Conservation (phyloP, 1,140 invertebrate species). For the Trichoplusia ni region DNA sequence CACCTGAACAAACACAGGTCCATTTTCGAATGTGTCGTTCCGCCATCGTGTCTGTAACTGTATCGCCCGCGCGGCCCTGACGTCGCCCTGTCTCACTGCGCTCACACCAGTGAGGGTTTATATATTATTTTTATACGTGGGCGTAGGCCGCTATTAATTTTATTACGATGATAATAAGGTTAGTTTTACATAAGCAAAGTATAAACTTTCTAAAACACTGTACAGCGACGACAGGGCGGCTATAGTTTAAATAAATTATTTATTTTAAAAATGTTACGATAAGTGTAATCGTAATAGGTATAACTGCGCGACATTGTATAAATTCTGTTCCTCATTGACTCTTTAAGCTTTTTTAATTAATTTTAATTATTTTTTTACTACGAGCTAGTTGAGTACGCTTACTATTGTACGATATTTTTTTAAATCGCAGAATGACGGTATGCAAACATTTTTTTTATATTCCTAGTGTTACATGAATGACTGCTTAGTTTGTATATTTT, state of each 20-base stretch:
- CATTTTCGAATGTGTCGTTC: too few species aligned
- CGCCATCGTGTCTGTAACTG: too few species aligned
- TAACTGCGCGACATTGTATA: constrained; percentile 55
- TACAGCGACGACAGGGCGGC: constrained; percentile 42
- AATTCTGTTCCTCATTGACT: constrained; percentile 64
- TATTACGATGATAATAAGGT: background rate
- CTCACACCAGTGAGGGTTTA: background rate
- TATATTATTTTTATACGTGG: constrained; percentile 2
- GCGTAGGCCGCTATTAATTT: background rate
- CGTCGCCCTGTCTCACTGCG: constrained; percentile 18
- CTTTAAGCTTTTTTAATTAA: constrained; percentile 50
- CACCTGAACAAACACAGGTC: too few species aligned
- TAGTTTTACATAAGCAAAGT: background rate
- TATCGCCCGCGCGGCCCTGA: too few species aligned
- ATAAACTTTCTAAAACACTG: constrained; percentile 19
- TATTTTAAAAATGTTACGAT: constrained; percentile 46
- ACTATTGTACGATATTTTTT: constrained; percentile 74
- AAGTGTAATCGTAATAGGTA: constrained; percentile 41
- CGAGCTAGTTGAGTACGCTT: constrained; percentile 74
- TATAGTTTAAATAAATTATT: constrained; percentile 55
- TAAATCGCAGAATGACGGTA: constrained; percentile 53
- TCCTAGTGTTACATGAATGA: constrained; percentile 73
- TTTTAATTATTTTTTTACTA: constrained; percentile 61
- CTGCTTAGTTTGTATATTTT: constrained; percentile 79
- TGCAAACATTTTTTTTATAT: constrained; percentile 56